Conservation (phyloP, 2,113 vertebrate genomes). For the Myxocyprinus asiaticus region DNA sequence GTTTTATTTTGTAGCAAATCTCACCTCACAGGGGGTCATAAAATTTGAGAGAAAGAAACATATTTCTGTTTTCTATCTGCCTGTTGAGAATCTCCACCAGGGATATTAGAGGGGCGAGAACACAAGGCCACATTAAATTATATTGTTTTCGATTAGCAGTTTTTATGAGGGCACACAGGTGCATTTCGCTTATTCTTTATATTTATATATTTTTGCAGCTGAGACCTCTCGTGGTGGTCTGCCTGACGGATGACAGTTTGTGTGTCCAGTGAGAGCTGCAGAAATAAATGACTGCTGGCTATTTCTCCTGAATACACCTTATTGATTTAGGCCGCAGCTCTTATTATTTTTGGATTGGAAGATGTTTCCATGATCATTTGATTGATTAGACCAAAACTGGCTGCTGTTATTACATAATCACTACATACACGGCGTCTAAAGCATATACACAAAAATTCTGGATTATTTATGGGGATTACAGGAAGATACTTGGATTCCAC, state of each 20-base stretch:
- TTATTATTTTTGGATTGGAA: constrained; percentile 80
- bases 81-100: constrained; percentile 63
- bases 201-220: constrained; percentile 64
- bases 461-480: background rate
- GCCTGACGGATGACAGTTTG: constrained; percentile 66
- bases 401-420: constrained; percentile 46
- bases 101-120: constrained; percentile 72
- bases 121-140: constrained; percentile 72
- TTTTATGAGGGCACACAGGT: constrained; percentile 74
- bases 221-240: constrained; percentile 60
- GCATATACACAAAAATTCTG: background rate
- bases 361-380: constrained; percentile 78
- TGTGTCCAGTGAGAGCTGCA: constrained; percentile 66
- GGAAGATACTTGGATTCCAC: too few species aligned
- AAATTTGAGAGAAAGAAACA: constrained; percentile 54
- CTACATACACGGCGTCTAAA: background rate
- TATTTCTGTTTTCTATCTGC: constrained; percentile 49
- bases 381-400: constrained; percentile 75
- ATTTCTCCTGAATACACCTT: constrained; percentile 76
- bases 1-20: background rate
- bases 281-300: constrained; percentile 77
- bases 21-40: background rate
- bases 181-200: constrained; percentile 67
- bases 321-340: constrained; percentile 77
- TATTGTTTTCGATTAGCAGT: constrained; percentile 80